phyloP scores from a whole-genome alignment of 2,888 invertebrate species.

The Alentia gelatinosa region DNA sequence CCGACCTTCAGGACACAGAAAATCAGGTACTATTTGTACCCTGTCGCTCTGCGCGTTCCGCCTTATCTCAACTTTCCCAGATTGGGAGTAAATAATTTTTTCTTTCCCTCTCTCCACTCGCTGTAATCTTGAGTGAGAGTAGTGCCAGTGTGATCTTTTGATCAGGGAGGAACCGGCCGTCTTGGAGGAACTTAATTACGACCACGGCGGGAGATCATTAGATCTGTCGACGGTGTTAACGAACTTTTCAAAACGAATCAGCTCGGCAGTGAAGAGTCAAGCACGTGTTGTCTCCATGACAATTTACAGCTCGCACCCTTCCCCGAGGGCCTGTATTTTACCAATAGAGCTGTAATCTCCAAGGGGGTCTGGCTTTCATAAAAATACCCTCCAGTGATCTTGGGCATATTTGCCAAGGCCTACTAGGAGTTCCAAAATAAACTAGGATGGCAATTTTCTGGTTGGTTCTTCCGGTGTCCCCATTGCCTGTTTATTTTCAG shows the following conservation, averaged over 20 bases:
- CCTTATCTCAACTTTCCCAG: not conserved
- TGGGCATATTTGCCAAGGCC: too few species aligned
- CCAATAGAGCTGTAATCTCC: not conserved
- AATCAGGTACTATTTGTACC: too few species aligned
- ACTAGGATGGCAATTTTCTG: not conserved
- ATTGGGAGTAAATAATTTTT: not conserved
- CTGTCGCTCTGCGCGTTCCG: too few species aligned
- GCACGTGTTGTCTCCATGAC: constrained; percentile 23
- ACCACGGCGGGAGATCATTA: constrained; percentile 1
- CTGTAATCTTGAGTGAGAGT: not conserved
- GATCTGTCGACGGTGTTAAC: constrained; percentile 24
- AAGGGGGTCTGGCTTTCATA: not conserved
- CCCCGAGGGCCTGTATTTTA: not conserved
- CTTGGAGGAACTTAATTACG: constrained; percentile 9
- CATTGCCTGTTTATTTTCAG: too few species aligned
- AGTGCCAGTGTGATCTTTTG: not conserved
- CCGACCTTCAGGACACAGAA: too few species aligned
- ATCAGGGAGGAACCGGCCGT: not conserved
- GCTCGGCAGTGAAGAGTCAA: constrained; percentile 1
- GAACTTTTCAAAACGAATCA: constrained; percentile 36
- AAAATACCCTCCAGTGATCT: too few species aligned
- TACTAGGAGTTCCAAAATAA: too few species aligned
- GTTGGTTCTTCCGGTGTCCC: not conserved
- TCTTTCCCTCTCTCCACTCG: not conserved
- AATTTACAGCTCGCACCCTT: not conserved